A percentile compares a stretch with the other conserved stretches of the same genome.
Conservation (phyloP, 2,797 vertebrate species). For the Adrianichthys oophorus region DNA sequence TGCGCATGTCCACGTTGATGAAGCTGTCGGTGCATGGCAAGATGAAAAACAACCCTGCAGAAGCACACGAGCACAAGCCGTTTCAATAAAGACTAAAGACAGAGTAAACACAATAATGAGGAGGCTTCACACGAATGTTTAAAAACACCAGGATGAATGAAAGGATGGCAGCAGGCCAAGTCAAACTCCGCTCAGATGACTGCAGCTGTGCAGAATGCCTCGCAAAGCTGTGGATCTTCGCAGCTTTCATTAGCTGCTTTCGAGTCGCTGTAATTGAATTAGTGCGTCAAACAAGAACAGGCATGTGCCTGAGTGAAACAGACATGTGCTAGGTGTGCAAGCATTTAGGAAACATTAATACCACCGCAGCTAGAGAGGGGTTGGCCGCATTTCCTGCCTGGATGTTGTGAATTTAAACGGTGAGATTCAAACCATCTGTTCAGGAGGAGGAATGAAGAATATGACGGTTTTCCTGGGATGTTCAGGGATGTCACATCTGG, state of each 20-base stretch:
- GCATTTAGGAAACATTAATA: slow-evolving; percentile 64
- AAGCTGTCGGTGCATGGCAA: slow-evolving; percentile 95
- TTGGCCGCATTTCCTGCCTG: slow-evolving; percentile 44
- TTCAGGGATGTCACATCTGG: slow-evolving; percentile 2
- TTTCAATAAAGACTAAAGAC: slow-evolving; percentile 51
- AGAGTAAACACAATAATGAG: slow-evolving; percentile 61
- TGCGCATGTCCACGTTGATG: slow-evolving; percentile 97
- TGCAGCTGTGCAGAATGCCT: slow-evolving; percentile 61
- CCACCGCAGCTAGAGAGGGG: slow-evolving; percentile 21
- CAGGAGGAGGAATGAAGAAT: slow-evolving; percentile 12
- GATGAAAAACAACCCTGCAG: slow-evolving; percentile 84
- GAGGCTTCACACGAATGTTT: slow-evolving; percentile 58
- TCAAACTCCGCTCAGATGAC: slow-evolving; percentile 49
- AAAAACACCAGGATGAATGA: slow-evolving; percentile 53
- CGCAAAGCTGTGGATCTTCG: slow-evolving; percentile 52
- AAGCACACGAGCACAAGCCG: slow-evolving; percentile 52
- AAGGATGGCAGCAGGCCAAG: slow-evolving; percentile 52
- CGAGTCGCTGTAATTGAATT: slow-evolving; percentile 50
- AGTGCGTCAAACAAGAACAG: slow-evolving; percentile 44
- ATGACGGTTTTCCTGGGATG: slow-evolving; percentile 7
- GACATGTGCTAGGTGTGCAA: slow-evolving; percentile 58
- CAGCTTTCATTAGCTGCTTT: slow-evolving; percentile 48
- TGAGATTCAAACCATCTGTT: slow-evolving; percentile 42
- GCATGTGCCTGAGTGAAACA: slow-evolving; percentile 46
- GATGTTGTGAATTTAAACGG: slow-evolving; percentile 43